Percentiles rank a stretch among this genome's conserved stretches.
These are phyloP conservation scores for Peromyscus aztecus DNA, from an alignment of 2,797 vertebrate genomes.

Conservation along the genomic window DNA sequence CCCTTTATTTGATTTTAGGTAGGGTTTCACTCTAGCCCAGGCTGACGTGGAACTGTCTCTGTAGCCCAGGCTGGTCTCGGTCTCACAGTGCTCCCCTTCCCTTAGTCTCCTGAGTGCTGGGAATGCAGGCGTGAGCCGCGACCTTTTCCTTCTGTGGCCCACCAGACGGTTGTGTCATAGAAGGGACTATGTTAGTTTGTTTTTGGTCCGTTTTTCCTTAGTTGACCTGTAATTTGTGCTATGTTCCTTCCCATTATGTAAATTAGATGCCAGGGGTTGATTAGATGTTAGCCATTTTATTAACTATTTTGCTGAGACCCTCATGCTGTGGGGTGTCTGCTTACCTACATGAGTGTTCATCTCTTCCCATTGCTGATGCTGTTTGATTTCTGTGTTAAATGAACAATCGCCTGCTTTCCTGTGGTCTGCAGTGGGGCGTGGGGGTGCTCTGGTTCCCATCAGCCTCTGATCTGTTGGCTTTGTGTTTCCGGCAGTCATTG, in stretches of 20 bases:
- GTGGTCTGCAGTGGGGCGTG: neutral
- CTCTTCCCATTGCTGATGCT: neutral
- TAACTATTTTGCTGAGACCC: neutral
- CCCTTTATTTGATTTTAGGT: neutral
- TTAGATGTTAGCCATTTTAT: neutral
- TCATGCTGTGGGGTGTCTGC: neutral
- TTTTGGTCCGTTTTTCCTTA: neutral
- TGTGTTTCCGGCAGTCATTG: neutral
- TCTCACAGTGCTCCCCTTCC: neutral
- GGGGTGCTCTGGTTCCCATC: neutral
- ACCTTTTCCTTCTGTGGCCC: neutral
- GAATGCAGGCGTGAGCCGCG: neutral
- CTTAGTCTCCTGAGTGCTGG: neutral
- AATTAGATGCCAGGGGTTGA: neutral
- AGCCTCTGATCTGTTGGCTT: neutral
- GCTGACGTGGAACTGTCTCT: neutral
- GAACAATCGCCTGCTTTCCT: neutral
- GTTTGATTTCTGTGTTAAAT: neutral
- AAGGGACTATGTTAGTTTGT: neutral
- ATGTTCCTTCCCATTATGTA: neutral
- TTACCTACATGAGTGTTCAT: neutral
- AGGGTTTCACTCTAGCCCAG: neutral
- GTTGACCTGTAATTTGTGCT: neutral
- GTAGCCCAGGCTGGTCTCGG: neutral
- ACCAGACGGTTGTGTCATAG: neutral